Conservation (phyloP, 2,888 invertebrate genomes). For the Pardosa pseudoannulata region DNA sequence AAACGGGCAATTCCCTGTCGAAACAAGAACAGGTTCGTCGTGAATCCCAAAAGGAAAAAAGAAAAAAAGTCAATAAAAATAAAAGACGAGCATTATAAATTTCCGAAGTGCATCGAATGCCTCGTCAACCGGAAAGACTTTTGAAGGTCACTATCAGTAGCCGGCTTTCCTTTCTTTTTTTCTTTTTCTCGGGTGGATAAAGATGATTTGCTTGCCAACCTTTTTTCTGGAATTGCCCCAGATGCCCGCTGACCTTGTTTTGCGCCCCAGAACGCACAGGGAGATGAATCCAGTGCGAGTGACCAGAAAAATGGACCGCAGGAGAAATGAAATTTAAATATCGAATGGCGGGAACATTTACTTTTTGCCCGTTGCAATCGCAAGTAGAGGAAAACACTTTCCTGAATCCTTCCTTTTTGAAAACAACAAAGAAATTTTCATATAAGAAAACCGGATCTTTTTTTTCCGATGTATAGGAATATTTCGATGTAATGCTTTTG, state of each 20-base stretch:
- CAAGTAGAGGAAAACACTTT: no score
- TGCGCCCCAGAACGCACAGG: slow-evolving; percentile 25
- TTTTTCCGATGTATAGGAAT: no score
- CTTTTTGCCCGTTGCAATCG: no score
- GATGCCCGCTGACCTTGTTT: slow-evolving; percentile 48
- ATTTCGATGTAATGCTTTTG: no score
- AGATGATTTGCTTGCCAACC: slow-evolving; percentile 31
- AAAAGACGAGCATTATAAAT: background rate
- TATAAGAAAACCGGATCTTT: no score
- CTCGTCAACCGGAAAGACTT: background rate
- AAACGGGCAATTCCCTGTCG: no score
- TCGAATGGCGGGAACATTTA: no score
- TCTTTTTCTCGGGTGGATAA: background rate
- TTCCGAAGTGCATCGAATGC: background rate
- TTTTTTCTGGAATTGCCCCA: slow-evolving; percentile 34
- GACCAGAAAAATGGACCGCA: background rate
- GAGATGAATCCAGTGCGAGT: background rate
- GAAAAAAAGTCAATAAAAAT: background rate
- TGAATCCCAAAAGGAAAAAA: no score
- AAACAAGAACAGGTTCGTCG: no score
- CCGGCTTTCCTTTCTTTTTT: background rate
- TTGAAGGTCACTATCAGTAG: slow-evolving; percentile 13
- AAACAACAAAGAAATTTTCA: no score
- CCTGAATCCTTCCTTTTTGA: no score
- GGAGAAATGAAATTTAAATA: no score